A percentile compares a stretch with the other conserved stretches of the same genome.
phyloP scores from a whole-genome alignment of 2,113 vertebrate species.

The Xenopus tropicalis region UCB_Xtro_10.0 CM004443.2:138074001-138074500 shows the following conservation, averaged over 20 bases:
- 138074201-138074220: slow-evolving; percentile 27
- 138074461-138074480: too few species aligned
- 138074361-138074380: too few species aligned
- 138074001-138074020: slow-evolving; percentile 40
- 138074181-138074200: slow-evolving; percentile 24
- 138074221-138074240: slow-evolving; percentile 11
- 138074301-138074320: too few species aligned
- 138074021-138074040: slow-evolving; percentile 28
- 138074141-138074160: slow-evolving; percentile 36
- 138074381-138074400: too few species aligned
- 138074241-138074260: slow-evolving; percentile 4
- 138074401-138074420: too few species aligned
- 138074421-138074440: too few species aligned
- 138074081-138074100: slow-evolving; percentile 35
- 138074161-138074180: slow-evolving; percentile 34
- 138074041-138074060: slow-evolving; percentile 38
- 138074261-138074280: background rate
- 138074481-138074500: too few species aligned
- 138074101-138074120: slow-evolving; percentile 30
- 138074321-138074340: too few species aligned
- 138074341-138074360: too few species aligned
- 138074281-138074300: slow-evolving; percentile 1
- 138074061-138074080: slow-evolving; percentile 24
- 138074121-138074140: slow-evolving; percentile 35
- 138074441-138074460: too few species aligned